Conservation (phyloP, 2,113 vertebrate species). For the Nibea albiflora region DNA sequence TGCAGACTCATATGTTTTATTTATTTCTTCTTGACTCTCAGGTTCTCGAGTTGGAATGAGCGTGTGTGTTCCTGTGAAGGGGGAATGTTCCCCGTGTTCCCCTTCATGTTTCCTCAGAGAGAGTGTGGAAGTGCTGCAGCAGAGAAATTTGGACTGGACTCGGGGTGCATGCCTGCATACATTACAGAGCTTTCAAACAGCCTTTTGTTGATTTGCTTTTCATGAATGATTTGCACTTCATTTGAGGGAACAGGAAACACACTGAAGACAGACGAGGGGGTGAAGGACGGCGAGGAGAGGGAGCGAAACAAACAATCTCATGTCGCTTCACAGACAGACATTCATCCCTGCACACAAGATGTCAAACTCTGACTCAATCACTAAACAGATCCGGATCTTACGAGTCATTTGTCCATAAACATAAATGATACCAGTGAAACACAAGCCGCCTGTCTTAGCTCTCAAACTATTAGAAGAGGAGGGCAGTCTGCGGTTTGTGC, state of each 20-base stretch:
- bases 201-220: conserved; percentile 18
- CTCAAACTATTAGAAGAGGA: no score
- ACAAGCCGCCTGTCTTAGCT: no score
- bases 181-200: conserved; percentile 10
- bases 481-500: no score
- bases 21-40: neutral
- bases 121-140: neutral
- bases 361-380: no score
- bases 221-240: conserved; percentile 37
- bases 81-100: neutral
- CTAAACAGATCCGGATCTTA: no score
- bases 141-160: neutral
- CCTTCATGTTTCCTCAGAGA: neutral
- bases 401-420: no score
- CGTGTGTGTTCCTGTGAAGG: neutral
- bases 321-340: neutral
- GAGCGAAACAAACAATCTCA: neutral
- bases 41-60: neutral
- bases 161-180: neutral
- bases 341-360: no score
- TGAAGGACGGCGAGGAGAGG: neutral
- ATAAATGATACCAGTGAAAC: no score
- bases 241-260: neutral
- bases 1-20: neutral
- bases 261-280: neutral